phyloP scores from a whole-genome alignment of 1,140 invertebrate species.

The Thalassaphorura encarpata region DNA sequence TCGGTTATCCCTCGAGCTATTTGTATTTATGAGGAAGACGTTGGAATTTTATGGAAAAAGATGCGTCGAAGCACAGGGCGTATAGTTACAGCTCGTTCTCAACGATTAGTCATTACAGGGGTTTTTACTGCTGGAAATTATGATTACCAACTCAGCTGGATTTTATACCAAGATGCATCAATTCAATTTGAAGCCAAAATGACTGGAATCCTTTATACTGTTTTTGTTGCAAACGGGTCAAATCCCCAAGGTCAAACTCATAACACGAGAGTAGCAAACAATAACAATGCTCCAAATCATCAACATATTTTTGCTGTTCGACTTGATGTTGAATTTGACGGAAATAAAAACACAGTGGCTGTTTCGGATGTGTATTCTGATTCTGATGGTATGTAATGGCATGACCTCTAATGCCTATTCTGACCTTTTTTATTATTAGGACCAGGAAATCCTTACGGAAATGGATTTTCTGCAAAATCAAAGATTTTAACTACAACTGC shows the following conservation, averaged over 20 bases:
- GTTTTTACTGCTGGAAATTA: conserved; percentile 20
- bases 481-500: not conserved
- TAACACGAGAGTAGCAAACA: not conserved
- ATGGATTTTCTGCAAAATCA: not conserved
- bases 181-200: not conserved
- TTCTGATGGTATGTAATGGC: too few relatives aligned
- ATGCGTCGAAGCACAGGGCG: conserved; percentile 6
- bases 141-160: conserved; percentile 18
- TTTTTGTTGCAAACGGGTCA: too few relatives aligned
- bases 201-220: conserved; percentile 5
- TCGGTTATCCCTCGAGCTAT: not conserved
- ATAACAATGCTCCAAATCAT: not conserved
- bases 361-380: conserved; percentile 3
- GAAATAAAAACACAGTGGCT: conserved; percentile 5
- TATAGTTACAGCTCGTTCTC: not conserved
- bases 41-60: conserved; percentile 16
- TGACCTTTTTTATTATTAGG: too few relatives aligned
- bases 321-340: conserved; percentile 15
- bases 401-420: too few relatives aligned
- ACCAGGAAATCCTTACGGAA: not conserved
- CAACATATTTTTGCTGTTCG: conserved; percentile 14
- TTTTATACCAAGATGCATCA: conserved; percentile 15
- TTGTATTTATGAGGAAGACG: conserved; percentile 17
- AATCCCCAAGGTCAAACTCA: not conserved
- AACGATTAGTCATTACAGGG: conserved; percentile 3